These are phyloP conservation scores for Phyllostomus hastatus DNA, from an alignment of 2,113 vertebrate species.

Conservation along the genomic window DNA sequence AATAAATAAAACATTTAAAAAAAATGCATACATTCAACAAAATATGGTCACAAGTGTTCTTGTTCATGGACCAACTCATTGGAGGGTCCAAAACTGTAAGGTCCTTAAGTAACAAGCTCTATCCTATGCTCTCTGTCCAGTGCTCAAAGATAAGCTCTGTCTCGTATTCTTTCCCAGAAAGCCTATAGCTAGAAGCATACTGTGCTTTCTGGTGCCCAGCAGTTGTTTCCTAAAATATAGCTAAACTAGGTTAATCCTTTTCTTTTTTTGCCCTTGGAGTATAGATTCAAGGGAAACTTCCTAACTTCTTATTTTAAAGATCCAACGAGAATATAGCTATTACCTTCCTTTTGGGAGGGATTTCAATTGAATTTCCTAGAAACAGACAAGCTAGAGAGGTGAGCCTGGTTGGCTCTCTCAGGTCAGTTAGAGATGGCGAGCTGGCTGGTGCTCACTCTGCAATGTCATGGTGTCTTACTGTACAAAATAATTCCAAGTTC, in stretches of 20 bases:
- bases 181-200: neutral
- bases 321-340: neutral
- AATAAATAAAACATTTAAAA: too few species aligned
- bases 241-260: slow-evolving; percentile 41
- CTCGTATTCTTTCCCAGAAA: slow-evolving; percentile 19
- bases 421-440: neutral
- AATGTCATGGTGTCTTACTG: too few species aligned
- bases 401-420: neutral
- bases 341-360: neutral
- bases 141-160: neutral
- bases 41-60: neutral
- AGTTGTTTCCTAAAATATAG: slow-evolving; percentile 50
- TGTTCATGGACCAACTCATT: neutral
- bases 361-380: neutral
- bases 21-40: neutral
- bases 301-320: slow-evolving; percentile 29
- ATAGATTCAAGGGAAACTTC: slow-evolving; percentile 7
- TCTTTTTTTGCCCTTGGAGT: slow-evolving; percentile 1
- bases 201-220: neutral
- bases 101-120: neutral
- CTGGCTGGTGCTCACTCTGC: neutral
- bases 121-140: neutral
- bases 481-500: neutral
- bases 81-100: neutral
- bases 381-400: neutral